Evolutionary conservation across 2,888 invertebrate genomes (phyloP).

Genomic region (Ophion ventricosus): DNA sequence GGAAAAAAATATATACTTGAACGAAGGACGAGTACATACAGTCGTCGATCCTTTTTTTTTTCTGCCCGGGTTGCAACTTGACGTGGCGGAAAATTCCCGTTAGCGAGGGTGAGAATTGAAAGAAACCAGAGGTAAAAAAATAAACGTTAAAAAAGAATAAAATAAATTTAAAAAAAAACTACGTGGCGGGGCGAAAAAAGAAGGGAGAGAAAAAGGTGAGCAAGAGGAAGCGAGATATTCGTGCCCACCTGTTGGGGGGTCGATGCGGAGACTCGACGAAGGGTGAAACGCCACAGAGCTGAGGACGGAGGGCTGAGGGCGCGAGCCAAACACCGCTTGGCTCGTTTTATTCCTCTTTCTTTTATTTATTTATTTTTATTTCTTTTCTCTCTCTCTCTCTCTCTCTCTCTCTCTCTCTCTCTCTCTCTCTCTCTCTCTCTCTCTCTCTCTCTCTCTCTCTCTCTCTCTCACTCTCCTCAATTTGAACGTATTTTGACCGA

Average conservation of each 20-base stretch:
- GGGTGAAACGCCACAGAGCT: constrained; percentile 58
- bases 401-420: constrained; percentile 29
- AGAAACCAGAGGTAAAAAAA: constrained; percentile 41
- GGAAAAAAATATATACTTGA: constrained; percentile 44
- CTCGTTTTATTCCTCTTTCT: constrained; percentile 46
- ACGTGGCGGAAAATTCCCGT: constrained; percentile 58
- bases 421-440: constrained; percentile 32
- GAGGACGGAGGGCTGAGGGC: no score
- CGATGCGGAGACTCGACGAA: constrained; percentile 56
- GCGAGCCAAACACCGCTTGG: constrained; percentile 61
- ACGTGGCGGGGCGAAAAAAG: constrained; percentile 25
- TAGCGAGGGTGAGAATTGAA: constrained; percentile 53
- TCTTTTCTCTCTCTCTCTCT: constrained; percentile 15
- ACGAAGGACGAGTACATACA: background rate
- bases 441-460: constrained; percentile 17
- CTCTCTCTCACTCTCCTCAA: constrained; percentile 7
- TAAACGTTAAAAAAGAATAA: constrained; percentile 23
- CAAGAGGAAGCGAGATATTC: constrained; percentile 59
- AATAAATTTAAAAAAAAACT: constrained; percentile 15
- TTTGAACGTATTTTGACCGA: constrained; percentile 53
- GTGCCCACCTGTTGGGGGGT: constrained; percentile 65
- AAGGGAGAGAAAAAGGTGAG: constrained; percentile 25
- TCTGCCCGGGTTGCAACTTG: constrained; percentile 57
- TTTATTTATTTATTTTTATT: constrained; percentile 39
- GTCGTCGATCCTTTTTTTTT: constrained; percentile 57